A percentile compares a stretch with the other conserved stretches of the same genome.
These are phyloP conservation scores for Tachina fera DNA, from an alignment of 2,888 invertebrate species.

Conservation along the genomic window DNA sequence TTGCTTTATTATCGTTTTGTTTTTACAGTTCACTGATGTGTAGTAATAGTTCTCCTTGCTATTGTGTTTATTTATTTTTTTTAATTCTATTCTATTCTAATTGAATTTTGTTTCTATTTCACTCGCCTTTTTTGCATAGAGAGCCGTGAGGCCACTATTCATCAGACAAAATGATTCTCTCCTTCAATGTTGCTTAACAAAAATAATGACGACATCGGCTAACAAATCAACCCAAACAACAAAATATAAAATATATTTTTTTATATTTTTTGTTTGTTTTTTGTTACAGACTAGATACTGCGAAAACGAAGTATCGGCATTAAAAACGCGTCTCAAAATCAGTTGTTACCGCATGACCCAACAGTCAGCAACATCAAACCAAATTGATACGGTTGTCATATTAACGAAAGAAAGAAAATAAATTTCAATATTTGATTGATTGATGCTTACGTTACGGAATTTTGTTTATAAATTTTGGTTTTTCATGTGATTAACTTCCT, in stretches of 20 bases:
- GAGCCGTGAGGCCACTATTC: constrained; percentile 16
- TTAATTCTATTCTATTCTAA: constrained; percentile 31
- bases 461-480: constrained; percentile 1
- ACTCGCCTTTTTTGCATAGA: constrained; percentile 32
- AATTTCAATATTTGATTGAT: constrained; percentile 38
- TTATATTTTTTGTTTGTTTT: not conserved
- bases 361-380: constrained; percentile 46
- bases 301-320: constrained; percentile 57
- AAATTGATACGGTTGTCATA: constrained; percentile 41
- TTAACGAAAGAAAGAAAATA: constrained; percentile 1
- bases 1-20: constrained; percentile 18
- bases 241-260: not conserved
- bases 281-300: constrained; percentile 29
- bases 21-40: constrained; percentile 48
- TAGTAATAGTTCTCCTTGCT: constrained; percentile 48
- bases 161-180: constrained; percentile 12
- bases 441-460: constrained; percentile 22
- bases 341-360: constrained; percentile 61
- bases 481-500: constrained; percentile 16
- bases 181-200: constrained; percentile 48
- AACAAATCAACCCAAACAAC: constrained; percentile 67
- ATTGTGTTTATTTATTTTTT: constrained; percentile 9
- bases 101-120: constrained; percentile 34
- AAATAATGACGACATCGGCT: constrained; percentile 65
- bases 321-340: constrained; percentile 68